Base-by-base conservation (phyloP, 2,888 invertebrate genomes). In the Therioaphis trifolii region DNA sequence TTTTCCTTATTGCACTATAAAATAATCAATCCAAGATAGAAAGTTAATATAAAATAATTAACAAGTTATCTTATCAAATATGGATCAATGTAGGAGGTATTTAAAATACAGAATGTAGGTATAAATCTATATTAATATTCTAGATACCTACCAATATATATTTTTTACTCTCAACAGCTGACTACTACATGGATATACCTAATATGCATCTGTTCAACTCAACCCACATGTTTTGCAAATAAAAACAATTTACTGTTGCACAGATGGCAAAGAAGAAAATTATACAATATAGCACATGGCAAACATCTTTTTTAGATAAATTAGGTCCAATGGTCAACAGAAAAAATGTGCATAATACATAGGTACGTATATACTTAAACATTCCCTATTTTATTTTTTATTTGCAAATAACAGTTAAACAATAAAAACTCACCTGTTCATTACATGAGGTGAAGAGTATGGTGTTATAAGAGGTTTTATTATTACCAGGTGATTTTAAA, bases 141-240 rank as follows among this genome's bases (percentile, higher is more conserved):
- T 27, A 46, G n/a, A n/a, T n/a, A n/a, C n/a, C n/a, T n/a, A n/a
- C n/a, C n/a, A 46, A 15, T 46, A 14, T 15, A 46, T n/a, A 35
- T 35, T 5, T 35, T 35, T 35, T 35, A 35, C 7, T 7, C 35
- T 5, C 35, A 3, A 35, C 35, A 5, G 4, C 3, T 35, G 35
- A 35, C 3, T 35, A 35, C 7, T 71, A 71, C 29, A 55, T 27
- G 43, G 24, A 14, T 7, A 35, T 52, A 35, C n/a, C 43, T 24
- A 61, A 15, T 66, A 63, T 68, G 24, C 68, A 78, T 78, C 68
- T 78, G 78, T n/a, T 68, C 3, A 49, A 68, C 66, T 52, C 35
- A 24, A 24, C 52, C 46, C 52, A 78, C 78, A 78, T 78, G 78
- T 29, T 52, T n/a, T 15, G 52, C 66, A 52, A 78, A 68, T 78